A percentile compares a stretch with the other conserved stretches of the same genome.
Evolutionary conservation across 1,140 invertebrate species (phyloP).

Genomic region (Caenorhabditis inopinata): DNA sequence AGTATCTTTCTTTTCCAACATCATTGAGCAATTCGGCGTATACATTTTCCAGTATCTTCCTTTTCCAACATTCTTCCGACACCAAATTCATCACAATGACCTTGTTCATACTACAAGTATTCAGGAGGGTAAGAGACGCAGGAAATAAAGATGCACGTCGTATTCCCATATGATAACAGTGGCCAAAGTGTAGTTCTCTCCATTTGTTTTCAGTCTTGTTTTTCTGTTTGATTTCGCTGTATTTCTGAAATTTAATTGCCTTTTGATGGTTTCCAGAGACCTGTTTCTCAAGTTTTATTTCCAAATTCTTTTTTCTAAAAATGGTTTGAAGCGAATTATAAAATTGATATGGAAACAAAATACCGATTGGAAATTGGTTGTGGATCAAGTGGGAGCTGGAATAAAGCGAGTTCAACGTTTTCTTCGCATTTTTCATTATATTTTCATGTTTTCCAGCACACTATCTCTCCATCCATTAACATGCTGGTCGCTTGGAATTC

Average conservation of each 20-base stretch:
- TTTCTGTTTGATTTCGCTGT: not conserved
- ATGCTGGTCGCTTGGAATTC: not conserved
- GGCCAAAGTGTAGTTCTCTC: constrained; percentile 26
- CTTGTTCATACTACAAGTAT: not conserved
- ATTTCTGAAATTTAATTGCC: too few relatives aligned
- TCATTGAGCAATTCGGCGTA: too few relatives aligned
- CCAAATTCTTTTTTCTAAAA: not conserved
- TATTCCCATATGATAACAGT: not conserved
- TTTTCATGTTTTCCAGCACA: not conserved
- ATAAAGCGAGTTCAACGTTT: not conserved
- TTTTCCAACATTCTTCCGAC: too few relatives aligned
- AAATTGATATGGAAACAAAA: constrained; percentile 15
- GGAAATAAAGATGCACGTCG: not conserved
- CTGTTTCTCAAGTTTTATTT: not conserved
- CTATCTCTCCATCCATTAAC: not conserved
- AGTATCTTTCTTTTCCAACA: too few relatives aligned
- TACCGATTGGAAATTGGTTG: not conserved
- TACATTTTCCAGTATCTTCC: too few relatives aligned
- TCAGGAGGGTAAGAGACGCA: not conserved
- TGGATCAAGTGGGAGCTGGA: not conserved
- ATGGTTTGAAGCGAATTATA: not conserved
- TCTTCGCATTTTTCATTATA: too few relatives aligned
- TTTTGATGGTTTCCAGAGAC: not conserved
- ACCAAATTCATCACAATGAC: too few relatives aligned
- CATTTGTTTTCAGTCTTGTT: too few relatives aligned